A percentile compares a stretch with the other conserved stretches of the same genome.
These are phyloP conservation scores for Idaea biselata DNA, from an alignment of 2,888 invertebrate genomes.

Conservation along the genomic window DNA sequence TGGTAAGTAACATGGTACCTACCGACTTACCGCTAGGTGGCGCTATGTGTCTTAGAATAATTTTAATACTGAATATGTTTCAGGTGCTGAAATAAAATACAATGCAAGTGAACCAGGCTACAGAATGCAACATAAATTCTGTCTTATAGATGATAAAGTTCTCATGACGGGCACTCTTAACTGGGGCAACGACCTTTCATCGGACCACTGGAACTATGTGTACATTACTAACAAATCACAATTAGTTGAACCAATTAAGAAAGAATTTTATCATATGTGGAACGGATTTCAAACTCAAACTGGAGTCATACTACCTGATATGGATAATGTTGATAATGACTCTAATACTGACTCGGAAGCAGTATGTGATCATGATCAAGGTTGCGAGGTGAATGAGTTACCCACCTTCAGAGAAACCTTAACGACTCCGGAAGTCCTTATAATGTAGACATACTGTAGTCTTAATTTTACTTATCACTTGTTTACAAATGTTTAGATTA, in stretches of 20 bases:
- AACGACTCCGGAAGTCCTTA: slow-evolving; percentile 46
- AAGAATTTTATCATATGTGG: slow-evolving; percentile 84
- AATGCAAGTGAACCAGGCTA: slow-evolving; percentile 60
- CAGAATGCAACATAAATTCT: slow-evolving; percentile 90
- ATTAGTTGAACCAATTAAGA: slow-evolving; percentile 78
- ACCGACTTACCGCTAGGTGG: not conserved
- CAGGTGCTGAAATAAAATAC: slow-evolving; percentile 81
- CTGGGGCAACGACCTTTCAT: slow-evolving; percentile 86
- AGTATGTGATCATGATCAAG: slow-evolving; percentile 21
- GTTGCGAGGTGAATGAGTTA: slow-evolving; percentile 19
- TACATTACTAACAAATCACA: slow-evolving; percentile 80
- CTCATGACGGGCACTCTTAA: slow-evolving; percentile 87
- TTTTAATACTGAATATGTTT: slow-evolving; percentile 21
- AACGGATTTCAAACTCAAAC: slow-evolving; percentile 35
- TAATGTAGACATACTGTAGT: slow-evolving; percentile 31
- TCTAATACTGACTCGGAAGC: slow-evolving; percentile 5
- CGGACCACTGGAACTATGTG: slow-evolving; percentile 86
- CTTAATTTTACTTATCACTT: slow-evolving; percentile 28
- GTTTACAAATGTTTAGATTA: slow-evolving; percentile 61
- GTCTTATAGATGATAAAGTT: slow-evolving; percentile 82
- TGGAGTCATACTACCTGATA: slow-evolving; percentile 9
- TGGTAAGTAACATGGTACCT: slow-evolving; percentile 45
- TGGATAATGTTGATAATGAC: slow-evolving; percentile 8
- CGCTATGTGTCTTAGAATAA: not conserved
- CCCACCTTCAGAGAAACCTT: slow-evolving; percentile 34